phyloP scores from a whole-genome alignment of 2,888 invertebrate species.

The Linnaemya vulpina region DNA sequence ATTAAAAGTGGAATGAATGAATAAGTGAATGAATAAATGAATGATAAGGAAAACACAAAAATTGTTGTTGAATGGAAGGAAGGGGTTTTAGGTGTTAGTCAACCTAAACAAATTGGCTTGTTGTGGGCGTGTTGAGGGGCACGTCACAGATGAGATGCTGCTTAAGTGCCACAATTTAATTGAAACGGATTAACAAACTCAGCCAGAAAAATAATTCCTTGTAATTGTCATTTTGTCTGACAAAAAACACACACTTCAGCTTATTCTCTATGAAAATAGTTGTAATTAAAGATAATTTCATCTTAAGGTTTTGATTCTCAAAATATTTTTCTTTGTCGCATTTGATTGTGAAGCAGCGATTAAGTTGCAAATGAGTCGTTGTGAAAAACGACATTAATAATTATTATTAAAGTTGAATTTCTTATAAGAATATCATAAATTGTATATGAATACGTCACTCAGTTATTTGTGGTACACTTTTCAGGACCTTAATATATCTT shows the following conservation, averaged over 20 bases:
- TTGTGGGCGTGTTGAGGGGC: background rate
- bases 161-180: slow-evolving; percentile 73
- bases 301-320: slow-evolving; percentile 11
- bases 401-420: background rate
- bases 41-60: background rate
- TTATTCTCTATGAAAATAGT: slow-evolving; percentile 26
- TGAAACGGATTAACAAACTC: slow-evolving; percentile 70
- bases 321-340: slow-evolving; percentile 22
- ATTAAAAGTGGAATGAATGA: slow-evolving; percentile 14
- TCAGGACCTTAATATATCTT: too few species aligned
- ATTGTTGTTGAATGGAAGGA: background rate
- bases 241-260: slow-evolving; percentile 8
- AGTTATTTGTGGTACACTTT: too few species aligned
- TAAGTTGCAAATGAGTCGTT: background rate
- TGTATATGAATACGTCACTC: too few species aligned
- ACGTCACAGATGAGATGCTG: slow-evolving; percentile 27
- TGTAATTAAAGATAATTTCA: slow-evolving; percentile 56
- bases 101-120: slow-evolving; percentile 61
- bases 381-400: background rate
- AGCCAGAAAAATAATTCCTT: slow-evolving; percentile 48
- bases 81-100: slow-evolving; percentile 18
- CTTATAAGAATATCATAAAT: too few species aligned
- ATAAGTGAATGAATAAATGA: background rate
- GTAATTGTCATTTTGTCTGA: slow-evolving; percentile 48
- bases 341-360: background rate